Conservation (phyloP, 2,797 vertebrate genomes). For the Pelochelys cantorii region DNA sequence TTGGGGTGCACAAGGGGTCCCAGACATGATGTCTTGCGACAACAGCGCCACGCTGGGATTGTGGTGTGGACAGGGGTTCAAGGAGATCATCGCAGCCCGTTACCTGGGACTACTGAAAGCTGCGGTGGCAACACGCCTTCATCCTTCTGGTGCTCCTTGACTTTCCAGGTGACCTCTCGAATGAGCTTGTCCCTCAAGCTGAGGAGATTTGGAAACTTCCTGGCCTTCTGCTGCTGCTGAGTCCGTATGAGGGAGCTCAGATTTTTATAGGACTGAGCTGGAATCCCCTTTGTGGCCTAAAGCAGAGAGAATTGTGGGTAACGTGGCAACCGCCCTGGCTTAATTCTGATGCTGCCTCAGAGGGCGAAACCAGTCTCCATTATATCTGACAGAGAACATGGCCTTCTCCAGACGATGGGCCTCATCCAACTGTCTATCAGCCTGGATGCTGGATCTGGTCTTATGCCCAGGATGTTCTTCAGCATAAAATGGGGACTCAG, state of each 20-base stretch:
- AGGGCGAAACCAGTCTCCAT: rapidly evolving
- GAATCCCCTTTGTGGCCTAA: constrained; percentile 77
- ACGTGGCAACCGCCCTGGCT: not conserved
- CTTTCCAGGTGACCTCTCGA: constrained; percentile 51
- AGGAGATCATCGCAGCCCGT: not conserved
- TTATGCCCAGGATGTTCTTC: not conserved
- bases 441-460: not conserved
- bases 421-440: rapidly evolving
- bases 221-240: constrained; percentile 72
- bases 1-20: rapidly evolving
- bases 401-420: not conserved
- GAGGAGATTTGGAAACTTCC: constrained; percentile 64
- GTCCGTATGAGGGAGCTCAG: constrained; percentile 62
- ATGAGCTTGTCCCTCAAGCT: constrained; percentile 61
- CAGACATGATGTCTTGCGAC: rapidly evolving
- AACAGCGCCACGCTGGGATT: not conserved
- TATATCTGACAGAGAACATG: not conserved
- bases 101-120: constrained; percentile 24
- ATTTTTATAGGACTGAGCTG: constrained; percentile 58
- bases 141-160: constrained; percentile 35
- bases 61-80: rapidly evolving
- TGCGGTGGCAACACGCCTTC: not conserved
- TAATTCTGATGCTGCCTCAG: rapidly evolving
- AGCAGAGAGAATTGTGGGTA: not conserved
- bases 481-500: not conserved